phyloP scores from a whole-genome alignment of 2,888 invertebrate genomes.

The Alloplasta piceator region DNA sequence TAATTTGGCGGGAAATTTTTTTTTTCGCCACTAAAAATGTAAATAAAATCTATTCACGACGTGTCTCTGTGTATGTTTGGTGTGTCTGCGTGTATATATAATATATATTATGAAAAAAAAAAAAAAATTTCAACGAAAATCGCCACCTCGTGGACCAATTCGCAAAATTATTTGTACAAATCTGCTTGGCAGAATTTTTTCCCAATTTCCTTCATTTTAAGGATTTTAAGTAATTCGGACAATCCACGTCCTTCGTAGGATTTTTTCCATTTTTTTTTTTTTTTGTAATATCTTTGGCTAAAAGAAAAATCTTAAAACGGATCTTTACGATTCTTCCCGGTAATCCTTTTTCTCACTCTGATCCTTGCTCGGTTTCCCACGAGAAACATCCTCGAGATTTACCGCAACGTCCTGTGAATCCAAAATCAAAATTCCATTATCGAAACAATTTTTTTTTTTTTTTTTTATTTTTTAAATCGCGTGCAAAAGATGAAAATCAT shows the following conservation, averaged over 20 bases:
- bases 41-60: conserved; percentile 64
- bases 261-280: too few species aligned
- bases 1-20: conserved; percentile 29
- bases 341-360: conserved; percentile 60
- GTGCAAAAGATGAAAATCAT: not conserved
- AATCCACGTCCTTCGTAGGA: conserved; percentile 22
- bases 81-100: conserved; percentile 34
- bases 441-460: not conserved
- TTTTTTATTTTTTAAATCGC: not conserved
- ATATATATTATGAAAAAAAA: conserved; percentile 37
- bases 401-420: conserved; percentile 73
- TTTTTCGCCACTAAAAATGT: conserved; percentile 66
- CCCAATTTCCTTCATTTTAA: too few species aligned
- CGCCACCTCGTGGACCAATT: conserved; percentile 58
- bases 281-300: conserved; percentile 78
- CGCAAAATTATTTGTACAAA: conserved; percentile 62
- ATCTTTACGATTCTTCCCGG: conserved; percentile 59
- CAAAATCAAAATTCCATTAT: conserved; percentile 14
- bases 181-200: conserved; percentile 35
- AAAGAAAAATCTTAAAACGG: conserved; percentile 68
- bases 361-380: conserved; percentile 52
- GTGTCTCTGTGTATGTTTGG: conserved; percentile 55
- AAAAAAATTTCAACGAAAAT: conserved; percentile 70
- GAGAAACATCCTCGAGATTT: conserved; percentile 67
- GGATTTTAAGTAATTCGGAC: conserved; percentile 55